These are phyloP conservation scores for Acanthisitta chloris DNA, from an alignment of 2,113 vertebrate genomes.

Conservation along the genomic window DNA sequence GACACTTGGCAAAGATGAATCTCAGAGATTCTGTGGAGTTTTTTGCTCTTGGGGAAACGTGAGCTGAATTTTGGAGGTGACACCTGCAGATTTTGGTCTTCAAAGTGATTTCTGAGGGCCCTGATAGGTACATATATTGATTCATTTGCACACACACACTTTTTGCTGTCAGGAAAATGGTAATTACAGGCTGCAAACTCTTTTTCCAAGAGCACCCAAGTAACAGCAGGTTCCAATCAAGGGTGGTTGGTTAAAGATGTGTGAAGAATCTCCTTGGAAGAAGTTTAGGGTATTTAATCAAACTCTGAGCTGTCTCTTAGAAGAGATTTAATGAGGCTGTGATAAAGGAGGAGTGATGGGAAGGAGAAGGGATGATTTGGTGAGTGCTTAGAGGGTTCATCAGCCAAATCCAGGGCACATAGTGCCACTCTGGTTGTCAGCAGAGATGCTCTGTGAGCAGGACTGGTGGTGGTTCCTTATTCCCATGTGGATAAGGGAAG, in stretches of 20 bases:
- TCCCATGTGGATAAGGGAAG: background rate
- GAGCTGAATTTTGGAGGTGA: background rate
- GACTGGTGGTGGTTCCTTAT: background rate
- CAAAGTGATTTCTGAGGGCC: background rate
- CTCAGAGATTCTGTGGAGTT: background rate
- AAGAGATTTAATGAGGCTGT: background rate
- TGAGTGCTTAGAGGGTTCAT: background rate
- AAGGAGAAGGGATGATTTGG: background rate
- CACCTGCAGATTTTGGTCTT: background rate
- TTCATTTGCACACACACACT: accelerated
- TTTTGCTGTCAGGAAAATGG: background rate
- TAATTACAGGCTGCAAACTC: background rate
- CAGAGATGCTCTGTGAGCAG: background rate
- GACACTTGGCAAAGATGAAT: accelerated
- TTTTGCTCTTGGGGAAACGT: background rate
- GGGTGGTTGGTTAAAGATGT: background rate
- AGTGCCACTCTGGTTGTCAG: too few relatives aligned
- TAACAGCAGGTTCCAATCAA: background rate
- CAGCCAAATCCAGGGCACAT: background rate
- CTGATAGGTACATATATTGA: too few relatives aligned
- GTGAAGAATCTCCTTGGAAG: background rate
- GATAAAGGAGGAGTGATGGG: background rate
- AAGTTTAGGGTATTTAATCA: background rate
- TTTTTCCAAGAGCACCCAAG: background rate
- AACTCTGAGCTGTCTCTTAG: background rate